These are phyloP conservation scores for Isurus oxyrinchus DNA, from an alignment of 2,113 vertebrate genomes.

Conservation along the genomic window DNA sequence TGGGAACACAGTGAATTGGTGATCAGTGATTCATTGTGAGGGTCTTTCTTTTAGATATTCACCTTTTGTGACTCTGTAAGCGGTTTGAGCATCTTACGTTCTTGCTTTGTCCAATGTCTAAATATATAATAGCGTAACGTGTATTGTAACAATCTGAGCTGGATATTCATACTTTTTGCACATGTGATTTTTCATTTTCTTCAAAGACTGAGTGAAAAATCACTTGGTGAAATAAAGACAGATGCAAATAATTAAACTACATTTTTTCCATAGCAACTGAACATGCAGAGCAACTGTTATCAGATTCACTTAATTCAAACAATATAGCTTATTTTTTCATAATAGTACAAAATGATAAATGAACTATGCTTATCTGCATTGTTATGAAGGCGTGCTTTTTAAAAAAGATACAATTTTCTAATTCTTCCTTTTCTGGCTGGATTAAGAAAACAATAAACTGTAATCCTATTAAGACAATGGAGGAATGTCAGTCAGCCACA, in stretches of 20 bases:
- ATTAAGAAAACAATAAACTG: no score
- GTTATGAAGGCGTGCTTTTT: no score
- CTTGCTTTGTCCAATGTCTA: not conserved
- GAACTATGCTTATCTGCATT: not conserved
- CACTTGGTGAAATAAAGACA: not conserved
- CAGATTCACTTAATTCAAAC: not conserved
- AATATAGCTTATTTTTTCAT: not conserved
- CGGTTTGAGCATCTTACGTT: not conserved
- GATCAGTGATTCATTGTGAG: not conserved
- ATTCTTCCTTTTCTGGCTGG: no score
- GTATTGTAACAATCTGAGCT: not conserved
- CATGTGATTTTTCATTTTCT: not conserved
- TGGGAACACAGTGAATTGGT: no score
- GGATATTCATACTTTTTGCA: not conserved
- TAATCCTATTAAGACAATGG: no score
- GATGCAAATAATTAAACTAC: not conserved
- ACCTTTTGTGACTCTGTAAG: no score
- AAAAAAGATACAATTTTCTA: no score
- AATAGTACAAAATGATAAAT: not conserved
- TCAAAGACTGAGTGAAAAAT: not conserved
- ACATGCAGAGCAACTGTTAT: not conserved
- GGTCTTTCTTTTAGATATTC: not conserved
- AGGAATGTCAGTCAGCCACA: no score
- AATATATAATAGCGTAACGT: not conserved
- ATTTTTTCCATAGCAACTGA: not conserved